Evolutionary conservation across 2,797 vertebrate genomes (phyloP), one percentile per base, ranked within the genome.

Genomic region (Halcyon smyrnensis): DNA sequence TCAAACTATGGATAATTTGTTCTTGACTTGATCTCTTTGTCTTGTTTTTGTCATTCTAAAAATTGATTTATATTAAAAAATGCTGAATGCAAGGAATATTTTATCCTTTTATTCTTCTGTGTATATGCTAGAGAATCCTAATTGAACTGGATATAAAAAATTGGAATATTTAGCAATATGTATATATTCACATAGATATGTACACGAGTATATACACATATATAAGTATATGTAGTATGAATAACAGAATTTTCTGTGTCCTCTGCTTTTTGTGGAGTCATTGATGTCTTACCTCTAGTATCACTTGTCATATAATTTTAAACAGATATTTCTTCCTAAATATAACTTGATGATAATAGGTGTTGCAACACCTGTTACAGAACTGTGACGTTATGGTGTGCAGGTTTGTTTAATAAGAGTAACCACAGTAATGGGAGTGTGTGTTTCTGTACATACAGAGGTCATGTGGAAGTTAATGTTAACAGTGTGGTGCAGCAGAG

Each of bases 191-290:
- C 3, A 30, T 5, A 1, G 51, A 5, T 70, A 24, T 54, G 19
- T 54, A 24, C 5, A 1, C 9, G 4, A 37, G 2, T 39, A 36
- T 32, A 36, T 54, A 27, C 4, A 6, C 9, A 3, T 39, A 7
- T n/a, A 1, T 75, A 67, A 59, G 27, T n/a, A 7, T 68, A 36
- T 0, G 0, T 46, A 8, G n/a, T 34, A 34, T 8, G 23, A 9
- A 46, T 27, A 62, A 12, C 6, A 36, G 30, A 30, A 13, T 76
- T 53, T 78, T 60, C 2, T 4, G 5, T 53, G 3, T 39, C 27
- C 15, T 77, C 53, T 78, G 79, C 41, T 75, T 84, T 86, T 57
- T 71, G 25, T 78, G 43, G 18, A 63, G 37, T 86, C 11, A 30
- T 10, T 71, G 32, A n/a, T 45, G 37, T 85, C 53, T 67, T 50